Base-by-base conservation (phyloP, 2,888 invertebrate genomes). In the Drosophila cognata region DNA sequence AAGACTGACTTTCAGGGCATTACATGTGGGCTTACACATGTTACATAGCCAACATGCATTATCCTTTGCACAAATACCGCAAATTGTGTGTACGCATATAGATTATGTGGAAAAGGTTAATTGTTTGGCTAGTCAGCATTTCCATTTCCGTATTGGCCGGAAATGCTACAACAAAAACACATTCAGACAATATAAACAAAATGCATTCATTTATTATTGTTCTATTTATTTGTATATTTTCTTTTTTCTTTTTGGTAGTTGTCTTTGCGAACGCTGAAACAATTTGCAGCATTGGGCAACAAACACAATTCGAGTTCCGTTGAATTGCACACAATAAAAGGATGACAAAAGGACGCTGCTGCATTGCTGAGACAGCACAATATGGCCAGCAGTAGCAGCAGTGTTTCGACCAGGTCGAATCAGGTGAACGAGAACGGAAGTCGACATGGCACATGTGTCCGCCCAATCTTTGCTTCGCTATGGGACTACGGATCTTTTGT, bases 11-110 rank as follows among this genome's bases (percentile, higher is more conserved):
- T 71, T 35, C n/a, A 51, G 18, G 71, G 73, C 74, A 68, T 78
- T 76, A 71, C 74, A 75, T 81, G 79, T 84, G 82, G 88, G 85
- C 74, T 86, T 89, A 89, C 88, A 89, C 78, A 76, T 89, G 88
- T 82, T 78, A 71, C 66, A 41, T 4, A 18, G 60, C 46, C 66
- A 63, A 52, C 61, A 53, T 31, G 53, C 63, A 71, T 72, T 74
- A 79, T 88, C 81, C 84, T 68, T 77, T 63, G 61, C 35, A 65
- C 79, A 70, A 83, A 72, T 63, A 76, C 69, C 71, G 63, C 70
- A 72, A 69, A 72, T 61, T 71, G 64, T 46, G 63, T 68, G 59
- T 38, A 29, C 28, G 50, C 50, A 50, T 11, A 50, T 50, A 4
- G 56, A 56, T 69, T 55, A 65, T 31, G 46, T 36, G 53, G 64